A percentile compares a stretch with the other conserved stretches of the same genome.
Evolutionary conservation across 2,888 invertebrate genomes (phyloP).

Genomic region (Leptinotarsa rubiginosa): DNA sequence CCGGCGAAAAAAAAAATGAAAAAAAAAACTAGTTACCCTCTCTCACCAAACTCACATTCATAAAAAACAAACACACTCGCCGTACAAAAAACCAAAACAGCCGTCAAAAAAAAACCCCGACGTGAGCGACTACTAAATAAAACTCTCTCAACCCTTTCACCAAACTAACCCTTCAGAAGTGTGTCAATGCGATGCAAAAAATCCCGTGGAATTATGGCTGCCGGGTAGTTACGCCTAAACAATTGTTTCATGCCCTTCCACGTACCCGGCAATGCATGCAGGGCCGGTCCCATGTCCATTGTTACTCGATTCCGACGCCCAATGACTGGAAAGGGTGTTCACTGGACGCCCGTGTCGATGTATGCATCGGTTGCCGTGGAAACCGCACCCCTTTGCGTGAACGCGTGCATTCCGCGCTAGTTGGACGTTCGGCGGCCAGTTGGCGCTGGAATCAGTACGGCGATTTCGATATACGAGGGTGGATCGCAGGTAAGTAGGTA

Average conservation of each 20-base stretch:
- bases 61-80: conserved; percentile 22
- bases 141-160: conserved; percentile 39
- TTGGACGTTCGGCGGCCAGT: conserved; percentile 11
- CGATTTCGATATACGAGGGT: neutral
- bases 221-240: conserved; percentile 55
- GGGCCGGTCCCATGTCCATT: conserved; percentile 57
- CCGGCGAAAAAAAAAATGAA: neutral
- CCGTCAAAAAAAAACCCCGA: conserved; percentile 30
- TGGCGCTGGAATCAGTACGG: conserved; percentile 30
- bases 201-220: conserved; percentile 51
- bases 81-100: conserved; percentile 29
- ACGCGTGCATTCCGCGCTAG: neutral
- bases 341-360: conserved; percentile 59
- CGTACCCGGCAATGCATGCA: conserved; percentile 45
- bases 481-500: neutral
- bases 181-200: conserved; percentile 35
- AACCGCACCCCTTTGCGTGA: conserved; percentile 55
- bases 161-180: conserved; percentile 35
- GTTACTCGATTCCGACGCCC: conserved; percentile 53
- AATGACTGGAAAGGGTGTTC: conserved; percentile 58
- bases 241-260: conserved; percentile 60
- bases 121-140: conserved; percentile 26
- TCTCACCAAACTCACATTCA: conserved; percentile 29
- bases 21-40: conserved; percentile 35
- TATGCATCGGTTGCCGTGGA: conserved; percentile 50